Conservation (phyloP, 2,113 vertebrate genomes). For the Gavialis gangeticus region DNA sequence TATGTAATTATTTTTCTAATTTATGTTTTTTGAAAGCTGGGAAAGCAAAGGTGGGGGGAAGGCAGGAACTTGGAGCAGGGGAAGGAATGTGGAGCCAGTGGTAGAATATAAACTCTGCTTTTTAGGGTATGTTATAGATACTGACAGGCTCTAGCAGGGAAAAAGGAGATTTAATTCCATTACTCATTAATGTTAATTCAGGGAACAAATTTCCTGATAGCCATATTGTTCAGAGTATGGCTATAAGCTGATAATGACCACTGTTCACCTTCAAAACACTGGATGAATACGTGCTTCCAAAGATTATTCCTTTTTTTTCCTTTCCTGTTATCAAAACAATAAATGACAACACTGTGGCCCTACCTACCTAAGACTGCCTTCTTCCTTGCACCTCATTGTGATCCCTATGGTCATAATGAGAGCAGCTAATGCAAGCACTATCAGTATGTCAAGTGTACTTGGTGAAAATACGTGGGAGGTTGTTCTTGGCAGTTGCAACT, state of each 20-base stretch:
- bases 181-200: background rate
- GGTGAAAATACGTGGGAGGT: too few relatives aligned
- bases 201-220: background rate
- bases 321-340: too few relatives aligned
- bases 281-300: background rate
- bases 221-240: background rate
- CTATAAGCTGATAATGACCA: background rate
- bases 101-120: background rate
- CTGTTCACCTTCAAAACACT: background rate
- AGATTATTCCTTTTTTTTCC: background rate
- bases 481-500: too few relatives aligned
- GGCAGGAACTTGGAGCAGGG: background rate
- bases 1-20: constrained; percentile 33
- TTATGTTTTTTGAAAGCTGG: constrained; percentile 8
- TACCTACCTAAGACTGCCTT: too few relatives aligned
- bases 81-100: background rate
- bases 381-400: too few relatives aligned
- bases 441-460: too few relatives aligned
- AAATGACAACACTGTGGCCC: too few relatives aligned
- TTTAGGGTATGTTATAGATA: background rate
- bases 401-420: too few relatives aligned
- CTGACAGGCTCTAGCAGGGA: background rate
- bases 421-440: too few relatives aligned
- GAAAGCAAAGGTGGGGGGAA: background rate
- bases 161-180: background rate